Base-by-base conservation (phyloP, 1,140 invertebrate species). In the Rhopalosiphum padi region DNA sequence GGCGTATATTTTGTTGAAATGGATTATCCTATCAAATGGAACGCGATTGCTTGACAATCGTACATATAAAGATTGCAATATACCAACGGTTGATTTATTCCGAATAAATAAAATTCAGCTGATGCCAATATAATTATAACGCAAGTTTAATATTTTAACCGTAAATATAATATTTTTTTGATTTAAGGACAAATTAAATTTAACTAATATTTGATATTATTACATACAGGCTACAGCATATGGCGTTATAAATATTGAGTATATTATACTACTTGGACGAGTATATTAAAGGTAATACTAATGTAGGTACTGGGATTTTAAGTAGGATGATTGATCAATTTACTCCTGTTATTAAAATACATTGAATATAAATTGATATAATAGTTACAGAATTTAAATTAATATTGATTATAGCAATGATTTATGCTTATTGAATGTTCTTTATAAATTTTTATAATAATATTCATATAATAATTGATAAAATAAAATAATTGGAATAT, bases 1-100 rank as follows among this genome's bases (percentile, higher is more conserved):
- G 89, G 37, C 37, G 53, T 90, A 68, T 90, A 68, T 90, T 90
- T 43, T 25, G 53, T 37, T 43, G 89, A 68, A 90, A 90, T 68
- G 89, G 89, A 90, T 90, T 90, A 90, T 90, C 89, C 89, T 68
- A 90, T 90, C 89, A 68, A 90, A 90, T 41, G 89, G 55, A 90
- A 90, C 89, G 53, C 89, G 89, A 30, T 90, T 68, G 89, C 53
- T 90, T 90, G 89, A 90, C 53, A 90, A 68, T 68, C 22, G 53
- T 68, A 68, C 30, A n/a, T 55, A 55, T 55, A 55, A 23, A 37
- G 9, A 55, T 87, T 86, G 41, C 25, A 46, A 86, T 86, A 46
- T 87, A 87, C 86, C 46, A n/a, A 48, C 87, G 48, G 87, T 37
- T 89, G 87, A 89, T 89, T 89, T 53, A 89, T 89, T 89, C 35